Conservation (phyloP, 1,140 invertebrate species). For the Trachymyrmex cornetzi region DNA sequence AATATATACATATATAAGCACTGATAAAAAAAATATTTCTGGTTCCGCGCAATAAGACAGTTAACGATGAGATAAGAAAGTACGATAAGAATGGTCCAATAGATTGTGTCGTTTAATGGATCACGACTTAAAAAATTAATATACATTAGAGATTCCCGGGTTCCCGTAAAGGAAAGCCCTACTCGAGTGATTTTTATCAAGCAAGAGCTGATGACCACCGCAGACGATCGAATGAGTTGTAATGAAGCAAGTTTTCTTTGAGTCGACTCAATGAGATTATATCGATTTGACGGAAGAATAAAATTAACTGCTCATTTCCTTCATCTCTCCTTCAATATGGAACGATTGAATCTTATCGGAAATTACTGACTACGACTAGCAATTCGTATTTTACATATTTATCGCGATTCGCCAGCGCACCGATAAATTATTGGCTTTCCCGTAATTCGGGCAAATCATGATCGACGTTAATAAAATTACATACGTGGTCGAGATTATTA, state of each 20-base stretch:
- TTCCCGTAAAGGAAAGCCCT: background rate
- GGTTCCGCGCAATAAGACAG: background rate
- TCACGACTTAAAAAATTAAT: background rate
- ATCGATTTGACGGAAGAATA: constrained; percentile 45
- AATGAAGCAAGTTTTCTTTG: constrained; percentile 15
- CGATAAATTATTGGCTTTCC: background rate
- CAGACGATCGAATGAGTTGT: constrained; percentile 10
- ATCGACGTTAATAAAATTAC: constrained; percentile 48
- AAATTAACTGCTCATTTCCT: constrained; percentile 38
- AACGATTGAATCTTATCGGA: background rate
- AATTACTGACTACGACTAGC: background rate
- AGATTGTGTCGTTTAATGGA: background rate
- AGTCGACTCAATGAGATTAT: background rate
- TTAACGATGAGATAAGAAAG: background rate
- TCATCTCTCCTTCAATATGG: background rate
- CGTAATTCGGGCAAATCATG: background rate
- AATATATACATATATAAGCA: background rate
- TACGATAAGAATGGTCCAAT: background rate
- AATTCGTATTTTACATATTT: constrained; percentile 35
- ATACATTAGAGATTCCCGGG: background rate
- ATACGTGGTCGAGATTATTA: constrained; percentile 28
- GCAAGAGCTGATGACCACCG: constrained; percentile 36
- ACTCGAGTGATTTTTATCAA: constrained; percentile 29
- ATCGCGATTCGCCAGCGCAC: background rate
- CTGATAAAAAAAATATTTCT: background rate